Evolutionary conservation across 2,797 vertebrate species (phyloP).

Genomic region (Lates japonicus): DNA sequence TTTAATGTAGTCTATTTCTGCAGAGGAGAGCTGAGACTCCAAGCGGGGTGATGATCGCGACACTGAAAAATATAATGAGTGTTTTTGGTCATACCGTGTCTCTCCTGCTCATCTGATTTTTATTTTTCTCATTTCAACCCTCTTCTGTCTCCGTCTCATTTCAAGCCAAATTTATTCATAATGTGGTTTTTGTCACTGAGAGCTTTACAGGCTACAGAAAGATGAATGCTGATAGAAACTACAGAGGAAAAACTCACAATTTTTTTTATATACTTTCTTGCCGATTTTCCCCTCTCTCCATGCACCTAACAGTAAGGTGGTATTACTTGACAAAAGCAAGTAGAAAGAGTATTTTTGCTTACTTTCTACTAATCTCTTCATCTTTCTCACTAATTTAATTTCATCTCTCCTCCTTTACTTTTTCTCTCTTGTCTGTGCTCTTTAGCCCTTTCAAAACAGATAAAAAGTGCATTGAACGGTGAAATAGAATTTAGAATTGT

Average conservation of each 20-base stretch:
- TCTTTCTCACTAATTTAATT: background rate
- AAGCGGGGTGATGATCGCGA: constrained; percentile 6
- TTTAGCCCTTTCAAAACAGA: background rate
- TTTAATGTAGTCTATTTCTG: constrained; percentile 22
- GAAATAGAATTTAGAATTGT: background rate
- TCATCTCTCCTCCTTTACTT: background rate
- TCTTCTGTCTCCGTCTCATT: constrained; percentile 18
- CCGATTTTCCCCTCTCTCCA: background rate
- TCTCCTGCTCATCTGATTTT: background rate
- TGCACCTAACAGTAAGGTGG: background rate
- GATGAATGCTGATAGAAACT: constrained; percentile 27
- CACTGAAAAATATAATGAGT: background rate
- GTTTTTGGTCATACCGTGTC: background rate
- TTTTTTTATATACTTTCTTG: background rate
- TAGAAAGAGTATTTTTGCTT: background rate
- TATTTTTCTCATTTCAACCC: background rate
- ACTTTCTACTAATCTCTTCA: background rate
- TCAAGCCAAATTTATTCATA: constrained; percentile 35
- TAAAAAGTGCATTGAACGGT: background rate
- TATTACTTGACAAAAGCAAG: background rate
- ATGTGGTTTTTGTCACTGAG: constrained; percentile 21
- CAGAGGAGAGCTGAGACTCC: constrained; percentile 35
- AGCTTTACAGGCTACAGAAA: constrained; percentile 4
- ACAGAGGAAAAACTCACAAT: background rate
- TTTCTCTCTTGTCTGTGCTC: background rate